A percentile compares a stretch with the other conserved stretches of the same genome.
Conservation (phyloP, 2,797 vertebrate genomes). For the Enteromius trimaculatus region DNA sequence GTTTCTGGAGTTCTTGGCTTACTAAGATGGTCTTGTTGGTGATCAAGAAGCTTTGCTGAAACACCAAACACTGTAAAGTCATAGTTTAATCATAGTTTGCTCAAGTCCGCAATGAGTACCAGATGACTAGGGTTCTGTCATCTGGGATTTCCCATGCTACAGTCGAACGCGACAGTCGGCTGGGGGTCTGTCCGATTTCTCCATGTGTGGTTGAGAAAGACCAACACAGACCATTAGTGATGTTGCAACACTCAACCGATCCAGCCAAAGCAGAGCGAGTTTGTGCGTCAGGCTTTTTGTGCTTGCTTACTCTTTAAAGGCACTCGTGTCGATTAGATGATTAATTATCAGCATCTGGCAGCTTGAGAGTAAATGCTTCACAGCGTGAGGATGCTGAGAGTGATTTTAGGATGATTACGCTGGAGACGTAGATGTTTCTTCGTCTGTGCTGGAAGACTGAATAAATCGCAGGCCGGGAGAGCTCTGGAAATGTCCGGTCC, state of each 20-base stretch:
- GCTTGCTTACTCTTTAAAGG: background rate
- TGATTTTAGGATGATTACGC: background rate
- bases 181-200: slow-evolving; percentile 16
- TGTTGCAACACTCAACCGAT: background rate
- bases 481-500: background rate
- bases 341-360: background rate
- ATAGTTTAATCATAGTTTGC: background rate
- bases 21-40: background rate
- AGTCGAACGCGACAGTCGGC: slow-evolving; percentile 38
- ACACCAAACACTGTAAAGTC: background rate
- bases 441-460: background rate
- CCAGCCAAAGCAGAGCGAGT: background rate
- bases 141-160: slow-evolving; percentile 38
- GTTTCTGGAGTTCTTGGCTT: background rate
- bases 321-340: background rate
- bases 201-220: slow-evolving; percentile 22
- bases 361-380: background rate
- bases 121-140: slow-evolving; percentile 50
- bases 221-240: slow-evolving; percentile 13
- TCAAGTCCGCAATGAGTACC: slow-evolving; percentile 49
- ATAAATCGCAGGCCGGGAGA: background rate
- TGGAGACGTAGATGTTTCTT: background rate
- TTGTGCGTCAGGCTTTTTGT: background rate
- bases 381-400: background rate
- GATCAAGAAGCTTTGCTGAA: background rate